Evolutionary conservation across 2,113 vertebrate genomes (phyloP).

Genomic region (Sorex fumeus): DNA sequence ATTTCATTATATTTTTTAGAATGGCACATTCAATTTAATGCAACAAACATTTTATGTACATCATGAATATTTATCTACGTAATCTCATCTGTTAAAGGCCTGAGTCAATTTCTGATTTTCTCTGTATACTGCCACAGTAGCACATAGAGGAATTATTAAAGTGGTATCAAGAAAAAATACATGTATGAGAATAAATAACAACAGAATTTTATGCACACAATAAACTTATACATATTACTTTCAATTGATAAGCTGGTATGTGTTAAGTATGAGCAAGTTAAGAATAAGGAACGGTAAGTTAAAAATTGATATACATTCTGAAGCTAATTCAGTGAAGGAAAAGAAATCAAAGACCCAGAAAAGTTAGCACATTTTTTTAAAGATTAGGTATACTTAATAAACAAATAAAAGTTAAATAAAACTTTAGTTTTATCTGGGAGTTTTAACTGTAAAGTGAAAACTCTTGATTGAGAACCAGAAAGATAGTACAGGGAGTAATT

Average conservation of each 20-base stretch:
- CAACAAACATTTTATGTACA: slow-evolving; percentile 18
- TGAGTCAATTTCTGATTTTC: slow-evolving; percentile 60
- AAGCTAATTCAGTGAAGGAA: not conserved
- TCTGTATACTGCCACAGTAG: slow-evolving; percentile 38
- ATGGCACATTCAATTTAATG: slow-evolving; percentile 14
- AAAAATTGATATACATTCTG: not conserved
- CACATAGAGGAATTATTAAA: slow-evolving; percentile 46
- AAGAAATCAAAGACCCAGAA: not conserved
- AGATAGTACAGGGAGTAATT: not conserved
- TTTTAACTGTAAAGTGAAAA: slow-evolving; percentile 1
- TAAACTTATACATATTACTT: slow-evolving; percentile 2
- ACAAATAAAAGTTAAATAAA: not conserved
- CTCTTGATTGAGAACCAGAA: not conserved
- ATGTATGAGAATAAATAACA: slow-evolving; percentile 51
- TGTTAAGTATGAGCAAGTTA: not conserved
- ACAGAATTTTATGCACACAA: slow-evolving; percentile 28
- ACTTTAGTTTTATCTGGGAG: not conserved
- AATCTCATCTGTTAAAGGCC: slow-evolving; percentile 11
- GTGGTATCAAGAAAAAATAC: not conserved
- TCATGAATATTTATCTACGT: slow-evolving; percentile 61
- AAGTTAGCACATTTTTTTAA: slow-evolving; percentile 47
- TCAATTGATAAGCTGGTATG: not conserved
- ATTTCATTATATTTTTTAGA: slow-evolving; percentile 43
- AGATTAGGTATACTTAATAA: not conserved
- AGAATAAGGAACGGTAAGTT: slow-evolving; percentile 26